Evolutionary conservation across 2,888 invertebrate genomes (phyloP), one percentile per base, ranked within the genome.

Genomic region (Trichogramma dendrolimi): DNA sequence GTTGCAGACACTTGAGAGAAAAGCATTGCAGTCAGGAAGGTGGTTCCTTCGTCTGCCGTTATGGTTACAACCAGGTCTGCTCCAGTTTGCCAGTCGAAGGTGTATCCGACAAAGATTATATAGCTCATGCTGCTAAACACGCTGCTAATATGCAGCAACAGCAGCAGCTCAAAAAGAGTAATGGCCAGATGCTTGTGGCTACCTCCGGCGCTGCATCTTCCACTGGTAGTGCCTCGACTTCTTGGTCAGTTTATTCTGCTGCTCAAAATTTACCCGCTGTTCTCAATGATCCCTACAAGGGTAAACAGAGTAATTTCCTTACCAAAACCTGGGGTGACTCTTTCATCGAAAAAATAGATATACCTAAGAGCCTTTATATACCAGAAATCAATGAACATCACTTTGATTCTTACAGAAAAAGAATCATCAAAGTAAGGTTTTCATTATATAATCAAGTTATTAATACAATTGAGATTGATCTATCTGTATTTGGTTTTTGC

Each of bases 291-390:
- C 97, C 97, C 0, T 89, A 90, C 67, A 88, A 90, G 74, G 91
- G 95, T 68, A 97, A 95, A 80, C 91, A 92, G 78, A 86, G 85
- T 67, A 88, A 96, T 79, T 94, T 99, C 75, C 96, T 99, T 75
- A 96, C 96, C 0, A 94, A 94, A 79, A 95, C 95, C 65, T 99
- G 98, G 98, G 98, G 99, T 51, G 96, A 96, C 73, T 84, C 87
- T 63, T 99, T 99, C 80, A 86, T 94, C 27, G 96, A 96, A 67
- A 88, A 91, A 72, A 83, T 85, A 40, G 85, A 87, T 52, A 86
- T 96, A 71, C 85, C 87, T 47, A 86, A 89, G 68, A 91, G 92
- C 71, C 87, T 89, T 1, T 88, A 91, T 77, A 81, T 96, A 69
- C 93, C 93, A 48, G 90, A 92, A 72, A 88, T 97, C 63, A 87